Evolutionary conservation across 2,797 vertebrate genomes (phyloP).

Genomic region (Microchirus variegatus): DNA sequence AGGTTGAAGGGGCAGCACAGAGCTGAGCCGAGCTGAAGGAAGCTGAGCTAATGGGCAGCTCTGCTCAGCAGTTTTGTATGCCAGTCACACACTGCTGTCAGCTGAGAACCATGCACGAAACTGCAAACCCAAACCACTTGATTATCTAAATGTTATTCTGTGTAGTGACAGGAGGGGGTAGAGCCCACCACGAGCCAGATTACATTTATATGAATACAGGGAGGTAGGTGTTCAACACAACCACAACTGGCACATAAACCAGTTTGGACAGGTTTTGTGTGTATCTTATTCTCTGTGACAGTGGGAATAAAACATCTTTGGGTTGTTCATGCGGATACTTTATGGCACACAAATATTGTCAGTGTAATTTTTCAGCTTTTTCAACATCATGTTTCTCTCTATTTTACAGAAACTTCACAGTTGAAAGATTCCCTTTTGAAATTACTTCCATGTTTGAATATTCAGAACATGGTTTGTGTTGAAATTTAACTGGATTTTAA

Average conservation of each 20-base stretch:
- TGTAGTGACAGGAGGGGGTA: conserved; percentile 11
- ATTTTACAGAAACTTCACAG: background rate
- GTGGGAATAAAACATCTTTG: background rate
- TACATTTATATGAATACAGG: too few relatives aligned
- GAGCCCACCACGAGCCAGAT: too few relatives aligned
- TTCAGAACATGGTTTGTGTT: too few relatives aligned
- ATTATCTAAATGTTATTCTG: background rate
- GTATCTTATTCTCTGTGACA: too few relatives aligned
- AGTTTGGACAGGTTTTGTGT: too few relatives aligned
- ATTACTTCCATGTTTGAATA: too few relatives aligned
- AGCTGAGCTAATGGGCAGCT: conserved; percentile 27
- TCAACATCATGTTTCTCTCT: background rate
- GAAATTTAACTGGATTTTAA: too few relatives aligned
- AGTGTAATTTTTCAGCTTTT: background rate
- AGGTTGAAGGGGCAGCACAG: conserved; percentile 15
- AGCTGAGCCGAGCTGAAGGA: conserved; percentile 37
- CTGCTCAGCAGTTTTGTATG: conserved; percentile 31
- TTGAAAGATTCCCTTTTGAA: background rate
- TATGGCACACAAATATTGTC: background rate
- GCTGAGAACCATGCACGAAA: background rate
- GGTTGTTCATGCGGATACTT: too few relatives aligned
- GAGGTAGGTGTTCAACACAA: too few relatives aligned
- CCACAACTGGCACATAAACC: too few relatives aligned
- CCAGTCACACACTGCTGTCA: background rate
- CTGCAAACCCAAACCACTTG: background rate